Evolutionary conservation across 2,888 invertebrate genomes (phyloP).

Genomic region (Drosophila niveifrons): DNA sequence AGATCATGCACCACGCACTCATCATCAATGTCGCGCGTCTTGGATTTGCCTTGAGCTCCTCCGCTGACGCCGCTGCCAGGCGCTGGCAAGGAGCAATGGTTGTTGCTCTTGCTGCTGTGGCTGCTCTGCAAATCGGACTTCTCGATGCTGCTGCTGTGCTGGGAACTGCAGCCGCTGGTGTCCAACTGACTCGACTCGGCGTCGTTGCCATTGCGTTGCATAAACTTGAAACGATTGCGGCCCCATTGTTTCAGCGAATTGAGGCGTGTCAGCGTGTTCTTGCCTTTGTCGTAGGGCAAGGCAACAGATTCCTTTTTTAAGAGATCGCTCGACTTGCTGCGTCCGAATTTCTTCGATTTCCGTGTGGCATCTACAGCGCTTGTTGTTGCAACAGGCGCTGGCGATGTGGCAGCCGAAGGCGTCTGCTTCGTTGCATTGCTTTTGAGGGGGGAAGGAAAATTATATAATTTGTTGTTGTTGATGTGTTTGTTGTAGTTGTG

Average conservation of each 20-base stretch:
- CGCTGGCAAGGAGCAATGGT: conserved; percentile 29
- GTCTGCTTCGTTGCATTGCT: conserved; percentile 62
- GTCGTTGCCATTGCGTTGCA: conserved; percentile 87
- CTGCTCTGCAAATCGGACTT: conserved; percentile 56
- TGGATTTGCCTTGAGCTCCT: conserved; percentile 20
- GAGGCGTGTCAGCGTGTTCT: conserved; percentile 87
- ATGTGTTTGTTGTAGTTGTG: conserved; percentile 30
- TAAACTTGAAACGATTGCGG: conserved; percentile 90
- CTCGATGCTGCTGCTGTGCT: conserved; percentile 72
- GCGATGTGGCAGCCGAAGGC: conserved; percentile 64
- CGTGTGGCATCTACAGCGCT: conserved; percentile 47
- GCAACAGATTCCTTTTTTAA: conserved; percentile 87
- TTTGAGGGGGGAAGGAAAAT: conserved; percentile 13
- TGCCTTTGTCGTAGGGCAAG: conserved; percentile 85
- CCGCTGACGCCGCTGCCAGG: conserved; percentile 30
- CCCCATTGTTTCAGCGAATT: conserved; percentile 95
- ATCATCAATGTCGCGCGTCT: conserved; percentile 86
- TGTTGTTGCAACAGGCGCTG: conserved; percentile 43
- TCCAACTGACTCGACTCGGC: conserved; percentile 82
- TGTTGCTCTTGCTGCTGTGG: conserved; percentile 14
- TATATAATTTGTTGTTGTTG: conserved; percentile 34
- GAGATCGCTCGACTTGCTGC: conserved; percentile 92
- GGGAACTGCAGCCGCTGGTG: conserved; percentile 73
- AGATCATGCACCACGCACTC: conserved; percentile 88
- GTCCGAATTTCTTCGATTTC: conserved; percentile 86